phyloP scores from a whole-genome alignment of 30 jellyfish, hydroid and myxozoan genomes.

The Hydractinia echinata region DNA sequence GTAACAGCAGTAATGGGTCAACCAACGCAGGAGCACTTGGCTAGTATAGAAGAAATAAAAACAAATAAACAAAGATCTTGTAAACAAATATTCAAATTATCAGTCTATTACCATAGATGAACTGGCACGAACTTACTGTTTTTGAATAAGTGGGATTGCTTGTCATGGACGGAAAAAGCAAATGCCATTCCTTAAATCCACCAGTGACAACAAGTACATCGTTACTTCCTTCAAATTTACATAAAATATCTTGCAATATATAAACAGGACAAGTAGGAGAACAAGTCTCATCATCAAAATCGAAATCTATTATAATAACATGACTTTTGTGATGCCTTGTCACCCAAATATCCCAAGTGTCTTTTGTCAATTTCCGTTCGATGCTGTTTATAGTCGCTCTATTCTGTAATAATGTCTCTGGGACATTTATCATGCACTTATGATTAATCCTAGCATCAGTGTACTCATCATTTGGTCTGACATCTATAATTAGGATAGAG shows the following conservation, averaged over 20 bases:
- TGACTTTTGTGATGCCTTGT: constrained; percentile 49
- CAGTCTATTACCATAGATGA: neutral
- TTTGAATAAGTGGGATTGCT: constrained; percentile 72
- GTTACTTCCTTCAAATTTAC: constrained; percentile 21
- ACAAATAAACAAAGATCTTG: neutral
- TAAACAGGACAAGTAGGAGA: constrained; percentile 48
- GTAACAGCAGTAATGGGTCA: neutral
- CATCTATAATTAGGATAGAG: constrained; percentile 67
- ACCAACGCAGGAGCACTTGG: constrained; percentile 3
- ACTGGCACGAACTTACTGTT: constrained; percentile 18
- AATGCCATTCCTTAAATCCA: constrained; percentile 84
- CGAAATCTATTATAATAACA: constrained; percentile 58
- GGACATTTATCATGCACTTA: constrained; percentile 53
- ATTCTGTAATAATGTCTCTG: constrained; percentile 54
- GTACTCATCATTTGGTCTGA: constrained; percentile 64
- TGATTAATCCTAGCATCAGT: constrained; percentile 55
- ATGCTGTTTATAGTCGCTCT: constrained; percentile 84
- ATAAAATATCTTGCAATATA: constrained; percentile 58
- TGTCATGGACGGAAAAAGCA: constrained; percentile 73
- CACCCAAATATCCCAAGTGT: constrained; percentile 76
- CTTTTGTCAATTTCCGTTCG: constrained; percentile 59
- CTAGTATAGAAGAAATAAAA: neutral
- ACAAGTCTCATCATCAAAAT: constrained; percentile 42
- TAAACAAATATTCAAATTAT: neutral
- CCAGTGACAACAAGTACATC: constrained; percentile 54